Evolutionary conservation across 2,113 vertebrate genomes (phyloP).

Genomic region (Perca flavescens): DNA sequence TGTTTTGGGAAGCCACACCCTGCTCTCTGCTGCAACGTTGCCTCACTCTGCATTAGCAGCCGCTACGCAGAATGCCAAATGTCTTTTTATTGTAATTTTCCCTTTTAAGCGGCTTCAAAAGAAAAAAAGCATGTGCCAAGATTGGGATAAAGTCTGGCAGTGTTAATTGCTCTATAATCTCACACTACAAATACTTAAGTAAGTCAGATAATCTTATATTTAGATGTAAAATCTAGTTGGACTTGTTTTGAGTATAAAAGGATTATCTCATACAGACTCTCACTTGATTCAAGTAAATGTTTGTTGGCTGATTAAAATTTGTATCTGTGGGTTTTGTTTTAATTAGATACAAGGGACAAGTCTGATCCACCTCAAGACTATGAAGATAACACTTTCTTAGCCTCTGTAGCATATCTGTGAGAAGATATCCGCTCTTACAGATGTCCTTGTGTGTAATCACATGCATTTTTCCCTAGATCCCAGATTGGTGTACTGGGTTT

Average conservation of each 20-base stretch:
- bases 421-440: not conserved
- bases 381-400: constrained; percentile 1
- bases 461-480: not conserved
- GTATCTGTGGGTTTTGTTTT: constrained; percentile 22
- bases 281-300: constrained; percentile 26
- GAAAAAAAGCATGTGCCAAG: constrained; percentile 15
- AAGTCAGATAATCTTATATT: constrained; percentile 41
- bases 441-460: not conserved
- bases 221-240: constrained; percentile 32
- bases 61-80: not conserved
- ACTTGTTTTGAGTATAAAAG: constrained; percentile 39
- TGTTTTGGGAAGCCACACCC: constrained; percentile 22
- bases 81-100: constrained; percentile 21
- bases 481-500: constrained; percentile 5
- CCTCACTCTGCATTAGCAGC: constrained; percentile 14
- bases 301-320: constrained; percentile 1
- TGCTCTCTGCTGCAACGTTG: constrained; percentile 13
- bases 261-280: constrained; percentile 20
- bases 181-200: constrained; percentile 8
- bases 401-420: not conserved
- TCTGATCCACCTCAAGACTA: constrained; percentile 12
- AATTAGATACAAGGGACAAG: constrained; percentile 5
- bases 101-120: constrained; percentile 32
- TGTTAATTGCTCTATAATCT: constrained; percentile 43
- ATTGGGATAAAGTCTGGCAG: constrained; percentile 12